A percentile compares a stretch with the other conserved stretches of the same genome.
These are phyloP conservation scores for Clupea harengus DNA, from an alignment of 2,113 vertebrate species.

Conservation along the genomic window DNA sequence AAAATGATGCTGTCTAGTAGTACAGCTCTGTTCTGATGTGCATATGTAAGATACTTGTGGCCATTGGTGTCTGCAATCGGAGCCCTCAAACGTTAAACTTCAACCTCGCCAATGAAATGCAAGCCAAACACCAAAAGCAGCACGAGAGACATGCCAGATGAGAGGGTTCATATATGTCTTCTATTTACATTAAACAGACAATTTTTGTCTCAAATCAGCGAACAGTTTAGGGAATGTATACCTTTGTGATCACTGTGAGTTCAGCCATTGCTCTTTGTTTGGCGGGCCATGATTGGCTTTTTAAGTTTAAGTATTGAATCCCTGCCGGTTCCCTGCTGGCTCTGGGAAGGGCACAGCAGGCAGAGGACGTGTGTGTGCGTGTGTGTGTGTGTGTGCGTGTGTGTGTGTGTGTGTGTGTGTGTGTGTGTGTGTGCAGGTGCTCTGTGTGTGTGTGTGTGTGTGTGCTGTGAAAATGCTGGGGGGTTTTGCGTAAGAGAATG, in stretches of 20 bases:
- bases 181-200: neutral
- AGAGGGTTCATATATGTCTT: neutral
- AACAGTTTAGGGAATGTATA: neutral
- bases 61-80: too few species aligned
- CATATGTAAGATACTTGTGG: too few species aligned
- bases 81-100: too few species aligned
- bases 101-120: too few species aligned
- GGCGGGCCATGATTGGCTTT: neutral
- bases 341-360: neutral
- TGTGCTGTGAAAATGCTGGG: neutral
- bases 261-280: neutral
- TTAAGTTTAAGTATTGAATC: neutral
- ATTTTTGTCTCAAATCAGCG: neutral
- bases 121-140: too few species aligned
- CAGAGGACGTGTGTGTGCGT: neutral
- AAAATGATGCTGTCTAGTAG: too few species aligned
- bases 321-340: neutral
- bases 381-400: neutral
- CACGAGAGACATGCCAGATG: too few species aligned
- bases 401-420: neutral
- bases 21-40: too few species aligned
- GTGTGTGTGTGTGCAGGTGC: neutral
- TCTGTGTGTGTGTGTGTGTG: neutral
- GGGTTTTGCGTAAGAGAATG: neutral
- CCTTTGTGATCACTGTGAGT: neutral